A percentile compares a stretch with the other conserved stretches of the same genome.
These are phyloP conservation scores for Coenobita brevimanus DNA, from an alignment of 1,140 invertebrate species.

Conservation along the genomic window DNA sequence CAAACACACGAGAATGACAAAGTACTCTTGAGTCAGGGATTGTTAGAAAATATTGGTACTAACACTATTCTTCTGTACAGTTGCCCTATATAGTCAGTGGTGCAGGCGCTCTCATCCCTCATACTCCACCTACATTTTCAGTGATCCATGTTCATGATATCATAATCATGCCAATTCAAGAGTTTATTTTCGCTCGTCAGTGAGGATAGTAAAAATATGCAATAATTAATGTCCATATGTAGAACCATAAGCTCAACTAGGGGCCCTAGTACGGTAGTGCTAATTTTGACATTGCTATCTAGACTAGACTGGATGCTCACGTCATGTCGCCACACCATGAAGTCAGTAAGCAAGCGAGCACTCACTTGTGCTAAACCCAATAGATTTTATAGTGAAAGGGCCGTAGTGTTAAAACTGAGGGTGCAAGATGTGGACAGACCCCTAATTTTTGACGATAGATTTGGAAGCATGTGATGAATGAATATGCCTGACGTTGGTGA, in stretches of 20 bases:
- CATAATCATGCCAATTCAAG: conserved; percentile 65
- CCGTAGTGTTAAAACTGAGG: too few relatives aligned
- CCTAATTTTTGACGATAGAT: too few relatives aligned
- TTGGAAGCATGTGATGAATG: too few relatives aligned
- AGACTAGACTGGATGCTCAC: conserved; percentile 60
- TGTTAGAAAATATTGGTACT: conserved; percentile 60
- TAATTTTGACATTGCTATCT: conserved; percentile 66
- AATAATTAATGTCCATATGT: conserved; percentile 66
- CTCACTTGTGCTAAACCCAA: conserved; percentile 30
- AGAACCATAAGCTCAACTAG: conserved; percentile 66
- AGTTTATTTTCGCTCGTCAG: conserved; percentile 66
- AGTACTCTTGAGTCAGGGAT: conserved; percentile 55
- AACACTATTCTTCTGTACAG: conserved; percentile 57
- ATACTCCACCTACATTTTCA: conserved; percentile 55
- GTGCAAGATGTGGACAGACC: too few relatives aligned
- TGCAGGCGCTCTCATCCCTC: conserved; percentile 52
- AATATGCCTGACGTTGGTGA: too few relatives aligned
- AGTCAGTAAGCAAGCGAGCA: conserved; percentile 36
- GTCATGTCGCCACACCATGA: conserved; percentile 53
- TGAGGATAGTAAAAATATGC: conserved; percentile 66
- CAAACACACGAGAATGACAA: conserved; percentile 35
- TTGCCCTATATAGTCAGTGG: conserved; percentile 54
- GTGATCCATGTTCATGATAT: conserved; percentile 48
- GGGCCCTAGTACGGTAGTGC: conserved; percentile 60
- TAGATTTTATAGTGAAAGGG: conserved; percentile 47